Evolutionary conservation across 1,140 invertebrate genomes (phyloP).

Genomic region (Saxidomus purpurata): DNA sequence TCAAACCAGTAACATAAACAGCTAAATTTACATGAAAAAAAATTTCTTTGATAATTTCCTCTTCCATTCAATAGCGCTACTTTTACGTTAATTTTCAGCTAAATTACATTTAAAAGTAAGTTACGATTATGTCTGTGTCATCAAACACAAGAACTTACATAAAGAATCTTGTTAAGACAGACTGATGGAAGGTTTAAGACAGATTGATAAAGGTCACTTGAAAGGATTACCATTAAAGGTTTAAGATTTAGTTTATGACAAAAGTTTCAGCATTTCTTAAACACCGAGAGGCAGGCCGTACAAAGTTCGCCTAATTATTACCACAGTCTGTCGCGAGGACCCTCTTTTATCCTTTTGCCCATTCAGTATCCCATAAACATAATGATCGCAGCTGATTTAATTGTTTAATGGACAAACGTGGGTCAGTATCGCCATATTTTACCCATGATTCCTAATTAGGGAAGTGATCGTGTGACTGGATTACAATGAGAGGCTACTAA

Average conservation of each 20-base stretch:
- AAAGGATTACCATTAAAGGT: neutral
- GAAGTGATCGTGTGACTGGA: slow-evolving; percentile 43
- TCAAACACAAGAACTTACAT: neutral
- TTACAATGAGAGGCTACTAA: slow-evolving; percentile 37
- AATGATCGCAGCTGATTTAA: slow-evolving; percentile 32
- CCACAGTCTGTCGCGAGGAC: neutral
- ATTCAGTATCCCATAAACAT: slow-evolving; percentile 31
- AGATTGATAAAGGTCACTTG: slow-evolving; percentile 11
- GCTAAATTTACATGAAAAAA: too few relatives aligned
- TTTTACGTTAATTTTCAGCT: too few relatives aligned
- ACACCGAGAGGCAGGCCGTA: neutral
- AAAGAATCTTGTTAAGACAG: slow-evolving; percentile 20
- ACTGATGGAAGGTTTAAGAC: slow-evolving; percentile 2
- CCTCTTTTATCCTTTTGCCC: neutral
- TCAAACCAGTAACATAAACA: too few relatives aligned
- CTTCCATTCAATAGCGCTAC: too few relatives aligned
- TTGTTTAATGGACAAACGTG: slow-evolving; percentile 37
- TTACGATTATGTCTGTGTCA: too few relatives aligned
- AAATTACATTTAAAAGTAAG: too few relatives aligned
- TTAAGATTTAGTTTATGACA: slow-evolving; percentile 5
- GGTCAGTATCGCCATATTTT: slow-evolving; percentile 59
- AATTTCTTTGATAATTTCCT: too few relatives aligned
- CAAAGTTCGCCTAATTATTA: slow-evolving; percentile 34
- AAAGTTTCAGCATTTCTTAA: neutral
- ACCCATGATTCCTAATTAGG: slow-evolving; percentile 25